These are phyloP conservation scores for Perodicticus potto DNA, from an alignment of 2,797 vertebrate species.

Conservation along the genomic window DNA sequence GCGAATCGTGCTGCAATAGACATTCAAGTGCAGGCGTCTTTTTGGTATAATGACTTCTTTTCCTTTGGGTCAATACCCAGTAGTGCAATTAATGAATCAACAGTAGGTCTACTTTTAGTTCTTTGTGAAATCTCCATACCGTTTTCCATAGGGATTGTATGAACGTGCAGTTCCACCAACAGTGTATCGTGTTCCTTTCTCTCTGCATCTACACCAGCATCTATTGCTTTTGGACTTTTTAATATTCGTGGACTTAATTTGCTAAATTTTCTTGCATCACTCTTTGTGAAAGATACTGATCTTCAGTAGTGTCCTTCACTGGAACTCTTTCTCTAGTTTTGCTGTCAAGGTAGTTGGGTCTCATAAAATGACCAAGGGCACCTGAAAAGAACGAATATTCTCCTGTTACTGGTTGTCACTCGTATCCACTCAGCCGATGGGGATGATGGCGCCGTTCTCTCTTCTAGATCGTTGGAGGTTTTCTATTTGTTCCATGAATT, in stretches of 20 bases:
- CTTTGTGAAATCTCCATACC: no score
- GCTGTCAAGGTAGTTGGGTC: not conserved
- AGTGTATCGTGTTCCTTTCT: no score
- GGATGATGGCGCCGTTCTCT: accelerated
- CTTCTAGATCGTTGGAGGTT: not conserved
- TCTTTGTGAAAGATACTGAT: not conserved
- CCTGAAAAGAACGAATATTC: accelerated
- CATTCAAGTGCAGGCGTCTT: no score
- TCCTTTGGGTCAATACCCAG: no score
- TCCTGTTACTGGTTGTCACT: accelerated
- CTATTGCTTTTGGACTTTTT: no score
- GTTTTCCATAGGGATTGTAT: no score
- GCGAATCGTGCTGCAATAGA: no score
- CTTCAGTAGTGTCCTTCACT: not conserved
- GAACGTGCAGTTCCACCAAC: no score
- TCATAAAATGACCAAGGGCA: not conserved
- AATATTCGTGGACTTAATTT: not conserved
- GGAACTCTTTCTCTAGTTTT: not conserved
- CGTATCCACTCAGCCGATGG: accelerated
- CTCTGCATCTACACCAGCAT: no score
- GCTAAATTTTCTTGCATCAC: not conserved
- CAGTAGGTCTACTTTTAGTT: no score
- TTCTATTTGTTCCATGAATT: not conserved
- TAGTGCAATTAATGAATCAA: no score
- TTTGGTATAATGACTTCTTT: no score